Percentiles rank a stretch among this genome's conserved stretches.
Evolutionary conservation across 2,888 invertebrate species (phyloP).

Genomic region (Ctena decussata): DNA sequence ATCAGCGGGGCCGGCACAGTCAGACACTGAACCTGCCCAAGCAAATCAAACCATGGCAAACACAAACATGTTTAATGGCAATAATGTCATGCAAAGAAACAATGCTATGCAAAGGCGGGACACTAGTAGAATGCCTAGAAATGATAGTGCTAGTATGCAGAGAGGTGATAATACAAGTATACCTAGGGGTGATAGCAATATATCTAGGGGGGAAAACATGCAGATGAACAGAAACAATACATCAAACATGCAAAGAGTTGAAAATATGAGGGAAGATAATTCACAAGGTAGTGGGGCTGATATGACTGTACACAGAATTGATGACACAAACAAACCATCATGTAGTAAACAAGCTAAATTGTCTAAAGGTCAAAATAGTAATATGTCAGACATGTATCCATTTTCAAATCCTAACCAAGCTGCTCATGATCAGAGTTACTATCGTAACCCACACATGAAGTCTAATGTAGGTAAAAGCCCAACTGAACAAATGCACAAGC

Average conservation of each 20-base stretch:
- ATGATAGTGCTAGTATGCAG: neutral
- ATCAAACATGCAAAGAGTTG: neutral
- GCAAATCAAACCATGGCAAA: conserved; percentile 50
- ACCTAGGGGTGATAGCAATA: neutral
- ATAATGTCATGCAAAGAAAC: conserved; percentile 61
- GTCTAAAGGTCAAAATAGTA: conserved; percentile 37
- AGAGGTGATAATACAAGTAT: neutral
- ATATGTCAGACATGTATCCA: conserved; percentile 54
- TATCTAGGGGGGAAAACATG: neutral
- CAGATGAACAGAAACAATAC: neutral
- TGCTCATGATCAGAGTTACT: conserved; percentile 52
- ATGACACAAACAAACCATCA: conserved; percentile 46
- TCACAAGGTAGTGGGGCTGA: conserved; percentile 13
- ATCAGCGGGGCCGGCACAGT: conserved; percentile 35
- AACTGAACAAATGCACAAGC: conserved; percentile 62
- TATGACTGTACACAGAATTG: conserved; percentile 29
- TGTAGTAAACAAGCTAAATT: conserved; percentile 64
- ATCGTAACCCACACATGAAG: conserved; percentile 61
- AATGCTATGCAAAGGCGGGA: conserved; percentile 52
- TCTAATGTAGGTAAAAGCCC: conserved; percentile 64
- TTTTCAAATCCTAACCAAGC: conserved; percentile 38
- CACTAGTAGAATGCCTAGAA: neutral
- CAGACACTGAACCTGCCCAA: neutral
- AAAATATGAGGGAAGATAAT: conserved; percentile 23
- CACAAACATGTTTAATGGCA: conserved; percentile 55